phyloP scores from a whole-genome alignment of 2,888 invertebrate genomes.

The Dermolepida albohirtum region DNA sequence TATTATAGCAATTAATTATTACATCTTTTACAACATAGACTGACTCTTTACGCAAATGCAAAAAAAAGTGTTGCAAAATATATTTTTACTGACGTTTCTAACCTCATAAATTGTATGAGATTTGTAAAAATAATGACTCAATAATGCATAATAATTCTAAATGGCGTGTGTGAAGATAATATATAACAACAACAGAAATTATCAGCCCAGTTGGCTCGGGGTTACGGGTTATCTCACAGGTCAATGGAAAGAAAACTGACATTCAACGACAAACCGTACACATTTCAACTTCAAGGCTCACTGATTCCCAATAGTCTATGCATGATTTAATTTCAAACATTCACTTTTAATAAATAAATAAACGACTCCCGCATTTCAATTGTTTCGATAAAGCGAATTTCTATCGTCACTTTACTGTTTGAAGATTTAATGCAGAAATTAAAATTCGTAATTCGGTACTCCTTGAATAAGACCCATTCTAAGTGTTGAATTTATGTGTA shows the following conservation, averaged over 20 bases:
- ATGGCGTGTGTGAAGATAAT: slow-evolving; percentile 12
- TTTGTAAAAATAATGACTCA: too few species aligned
- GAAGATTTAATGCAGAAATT: neutral
- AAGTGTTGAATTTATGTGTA: too few species aligned
- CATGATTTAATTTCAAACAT: slow-evolving; percentile 47
- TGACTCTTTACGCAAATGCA: too few species aligned
- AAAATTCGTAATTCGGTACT: too few species aligned
- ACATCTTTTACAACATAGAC: too few species aligned
- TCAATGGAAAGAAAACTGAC: slow-evolving; percentile 38
- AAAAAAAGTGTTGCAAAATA: too few species aligned
- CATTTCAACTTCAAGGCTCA: slow-evolving; percentile 51
- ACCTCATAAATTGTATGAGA: too few species aligned
- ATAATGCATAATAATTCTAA: neutral
- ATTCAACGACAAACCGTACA: slow-evolving; percentile 38
- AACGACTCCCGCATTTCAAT: slow-evolving; percentile 4
- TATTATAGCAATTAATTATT: too few species aligned
- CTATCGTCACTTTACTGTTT: neutral
- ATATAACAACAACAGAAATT: slow-evolving; percentile 35
- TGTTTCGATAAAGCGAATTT: neutral
- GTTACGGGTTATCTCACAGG: slow-evolving; percentile 36
- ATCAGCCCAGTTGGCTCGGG: slow-evolving; percentile 22
- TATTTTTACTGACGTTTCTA: too few species aligned
- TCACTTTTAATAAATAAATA: slow-evolving; percentile 41
- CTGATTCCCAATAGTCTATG: slow-evolving; percentile 52
- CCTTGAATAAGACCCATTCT: too few species aligned